A percentile compares a stretch with the other conserved stretches of the same genome.
phyloP scores from a whole-genome alignment of 2,797 vertebrate genomes.

The Amblyopsis hoosieri region DNA sequence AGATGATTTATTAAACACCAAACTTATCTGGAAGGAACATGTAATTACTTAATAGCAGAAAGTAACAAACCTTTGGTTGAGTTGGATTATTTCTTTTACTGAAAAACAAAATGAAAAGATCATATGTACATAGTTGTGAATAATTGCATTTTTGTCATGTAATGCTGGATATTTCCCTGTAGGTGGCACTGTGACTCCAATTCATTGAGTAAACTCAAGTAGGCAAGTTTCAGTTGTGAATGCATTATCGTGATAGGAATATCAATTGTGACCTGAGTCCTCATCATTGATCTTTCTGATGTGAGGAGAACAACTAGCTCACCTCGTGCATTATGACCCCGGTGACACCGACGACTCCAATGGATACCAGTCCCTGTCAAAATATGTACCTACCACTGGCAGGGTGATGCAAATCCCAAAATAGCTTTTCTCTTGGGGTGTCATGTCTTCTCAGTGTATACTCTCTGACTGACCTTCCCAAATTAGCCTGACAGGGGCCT shows the following conservation, averaged over 20 bases:
- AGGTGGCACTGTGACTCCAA: constrained; percentile 51
- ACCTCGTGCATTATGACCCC: constrained; percentile 36
- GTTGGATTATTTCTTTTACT: constrained; percentile 47
- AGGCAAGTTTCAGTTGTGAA: constrained; percentile 19
- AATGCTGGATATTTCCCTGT: constrained; percentile 13
- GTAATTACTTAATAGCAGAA: neutral
- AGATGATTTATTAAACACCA: neutral
- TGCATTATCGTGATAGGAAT: constrained; percentile 21
- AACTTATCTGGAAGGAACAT: neutral
- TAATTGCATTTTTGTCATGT: neutral
- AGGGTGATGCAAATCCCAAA: constrained; percentile 33
- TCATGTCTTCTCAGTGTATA: constrained; percentile 57
- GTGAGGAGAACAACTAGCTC: constrained; percentile 35
- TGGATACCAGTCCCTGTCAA: constrained; percentile 33
- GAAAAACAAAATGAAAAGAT: constrained; percentile 33
- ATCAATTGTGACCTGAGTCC: constrained; percentile 34
- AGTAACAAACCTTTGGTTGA: constrained; percentile 50
- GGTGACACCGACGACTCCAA: constrained; percentile 19
- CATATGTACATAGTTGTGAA: neutral
- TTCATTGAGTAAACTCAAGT: neutral
- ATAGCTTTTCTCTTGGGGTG: constrained; percentile 60
- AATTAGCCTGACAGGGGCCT: constrained; percentile 62
- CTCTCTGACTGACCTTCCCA: constrained; percentile 64
- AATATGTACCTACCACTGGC: constrained; percentile 20
- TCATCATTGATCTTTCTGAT: constrained; percentile 51